phyloP scores from a whole-genome alignment of 1,140 invertebrate genomes.

The Diuraphis noxia region DNA sequence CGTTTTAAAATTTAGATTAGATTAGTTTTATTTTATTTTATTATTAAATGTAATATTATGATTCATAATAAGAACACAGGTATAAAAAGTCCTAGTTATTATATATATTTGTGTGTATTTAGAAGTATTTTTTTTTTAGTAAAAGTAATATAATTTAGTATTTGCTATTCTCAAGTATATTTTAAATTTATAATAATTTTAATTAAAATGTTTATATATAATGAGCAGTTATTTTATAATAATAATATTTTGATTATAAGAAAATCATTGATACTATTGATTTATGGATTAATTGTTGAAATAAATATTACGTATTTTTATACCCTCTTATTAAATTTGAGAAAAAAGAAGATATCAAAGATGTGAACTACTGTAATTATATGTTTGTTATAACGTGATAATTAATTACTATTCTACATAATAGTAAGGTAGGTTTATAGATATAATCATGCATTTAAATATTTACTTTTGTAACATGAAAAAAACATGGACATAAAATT shows the following conservation, averaged over 20 bases:
- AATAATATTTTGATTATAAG: no score
- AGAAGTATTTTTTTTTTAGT: no score
- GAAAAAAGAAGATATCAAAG: neutral
- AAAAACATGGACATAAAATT: neutral
- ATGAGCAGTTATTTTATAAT: no score
- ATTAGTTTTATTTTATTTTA: neutral
- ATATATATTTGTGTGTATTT: neutral
- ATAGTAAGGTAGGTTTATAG: neutral
- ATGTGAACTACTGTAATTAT: neutral
- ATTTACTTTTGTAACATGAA: neutral
- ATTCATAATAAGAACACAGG: neutral
- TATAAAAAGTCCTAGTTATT: neutral
- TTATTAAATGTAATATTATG: neutral
- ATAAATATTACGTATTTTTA: no score
- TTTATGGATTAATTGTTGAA: no score
- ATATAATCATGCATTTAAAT: neutral
- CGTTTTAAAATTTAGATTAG: neutral
- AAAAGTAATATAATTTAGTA: neutral
- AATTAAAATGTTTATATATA: neutral
- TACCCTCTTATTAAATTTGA: no score
- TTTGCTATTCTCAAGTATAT: neutral
- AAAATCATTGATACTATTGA: no score
- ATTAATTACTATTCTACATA: neutral
- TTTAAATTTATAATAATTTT: slow-evolving; percentile 3
- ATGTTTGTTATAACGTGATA: neutral